Percentiles rank a stretch among this genome's conserved stretches.
Conservation (phyloP, 2,888 invertebrate species). For the Drosophila niveifrons region DNA sequence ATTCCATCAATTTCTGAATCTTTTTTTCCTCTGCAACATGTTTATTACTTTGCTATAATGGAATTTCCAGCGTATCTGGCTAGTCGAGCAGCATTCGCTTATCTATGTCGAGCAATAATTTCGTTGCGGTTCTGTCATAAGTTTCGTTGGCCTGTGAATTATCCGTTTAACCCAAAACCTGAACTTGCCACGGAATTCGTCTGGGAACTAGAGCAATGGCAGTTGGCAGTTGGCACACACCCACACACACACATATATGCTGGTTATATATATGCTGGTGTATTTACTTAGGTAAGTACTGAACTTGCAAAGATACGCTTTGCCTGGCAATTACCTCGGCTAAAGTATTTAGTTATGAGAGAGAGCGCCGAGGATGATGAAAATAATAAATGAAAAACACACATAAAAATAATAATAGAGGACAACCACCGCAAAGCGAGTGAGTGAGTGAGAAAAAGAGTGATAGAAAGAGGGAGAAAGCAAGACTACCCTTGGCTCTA, state of each 20-base stretch:
- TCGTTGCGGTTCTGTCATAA: neutral
- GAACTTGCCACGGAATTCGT: slow-evolving; percentile 8
- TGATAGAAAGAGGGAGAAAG: slow-evolving; percentile 4
- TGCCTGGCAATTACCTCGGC: slow-evolving; percentile 55
- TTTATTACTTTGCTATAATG: too few species aligned
- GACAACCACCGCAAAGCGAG: slow-evolving; percentile 27
- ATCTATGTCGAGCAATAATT: neutral
- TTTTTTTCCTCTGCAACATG: too few species aligned
- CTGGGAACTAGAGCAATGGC: slow-evolving; percentile 37
- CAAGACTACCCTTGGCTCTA: slow-evolving; percentile 42
- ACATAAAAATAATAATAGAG: slow-evolving; percentile 10
- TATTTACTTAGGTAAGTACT: slow-evolving; percentile 60
- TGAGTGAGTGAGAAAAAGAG: slow-evolving; percentile 6
- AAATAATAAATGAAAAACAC: slow-evolving; percentile 25
- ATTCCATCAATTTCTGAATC: too few species aligned
- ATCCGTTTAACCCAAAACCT: slow-evolving; percentile 20
- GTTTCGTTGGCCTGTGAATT: slow-evolving; percentile 8
- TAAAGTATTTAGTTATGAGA: slow-evolving; percentile 50
- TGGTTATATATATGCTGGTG: slow-evolving; percentile 29
- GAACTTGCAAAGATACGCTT: slow-evolving; percentile 62
- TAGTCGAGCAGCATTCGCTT: neutral
- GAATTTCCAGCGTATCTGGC: neutral
- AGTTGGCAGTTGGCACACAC: slow-evolving; percentile 17
- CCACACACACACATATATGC: slow-evolving; percentile 17
- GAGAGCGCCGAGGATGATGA: slow-evolving; percentile 24